Evolutionary conservation across 2,888 invertebrate species (phyloP).

Genomic region (Epirrita christyi): DNA sequence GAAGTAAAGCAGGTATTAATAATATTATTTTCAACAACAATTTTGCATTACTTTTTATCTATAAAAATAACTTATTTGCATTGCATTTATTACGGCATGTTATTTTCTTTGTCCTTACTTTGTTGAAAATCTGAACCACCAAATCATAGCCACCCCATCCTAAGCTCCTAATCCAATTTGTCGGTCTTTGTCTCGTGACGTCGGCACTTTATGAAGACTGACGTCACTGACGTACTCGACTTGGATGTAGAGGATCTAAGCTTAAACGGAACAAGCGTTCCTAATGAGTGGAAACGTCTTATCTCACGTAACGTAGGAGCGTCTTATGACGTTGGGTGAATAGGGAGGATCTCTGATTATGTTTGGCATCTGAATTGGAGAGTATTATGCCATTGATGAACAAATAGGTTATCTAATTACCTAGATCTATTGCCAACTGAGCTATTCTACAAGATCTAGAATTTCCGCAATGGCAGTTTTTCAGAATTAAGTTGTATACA

Average conservation of each 20-base stretch:
- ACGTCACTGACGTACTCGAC: conserved; percentile 8
- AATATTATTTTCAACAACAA: too few relatives aligned
- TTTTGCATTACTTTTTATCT: too few relatives aligned
- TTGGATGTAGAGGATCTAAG: not conserved
- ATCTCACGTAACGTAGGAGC: too few relatives aligned
- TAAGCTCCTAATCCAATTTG: conserved; percentile 20
- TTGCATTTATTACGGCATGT: not conserved
- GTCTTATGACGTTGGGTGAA: not conserved
- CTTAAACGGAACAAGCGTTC: not conserved
- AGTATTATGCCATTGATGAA: too few relatives aligned
- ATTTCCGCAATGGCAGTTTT: too few relatives aligned
- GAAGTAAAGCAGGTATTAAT: too few relatives aligned
- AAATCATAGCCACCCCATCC: conserved; percentile 1
- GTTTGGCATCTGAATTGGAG: not conserved
- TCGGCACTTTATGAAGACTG: conserved; percentile 20
- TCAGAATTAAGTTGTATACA: too few relatives aligned
- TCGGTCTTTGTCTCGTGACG: conserved; percentile 12
- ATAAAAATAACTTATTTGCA: not conserved
- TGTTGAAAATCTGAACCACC: not conserved
- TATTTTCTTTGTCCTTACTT: too few relatives aligned
- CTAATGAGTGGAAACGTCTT: not conserved
- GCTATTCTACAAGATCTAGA: too few relatives aligned
- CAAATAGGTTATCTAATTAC: too few relatives aligned
- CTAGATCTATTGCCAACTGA: too few relatives aligned
- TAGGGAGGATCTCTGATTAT: not conserved